Evolutionary conservation across 1,140 invertebrate genomes (phyloP).

Genomic region (Glossosoma conforme): DNA sequence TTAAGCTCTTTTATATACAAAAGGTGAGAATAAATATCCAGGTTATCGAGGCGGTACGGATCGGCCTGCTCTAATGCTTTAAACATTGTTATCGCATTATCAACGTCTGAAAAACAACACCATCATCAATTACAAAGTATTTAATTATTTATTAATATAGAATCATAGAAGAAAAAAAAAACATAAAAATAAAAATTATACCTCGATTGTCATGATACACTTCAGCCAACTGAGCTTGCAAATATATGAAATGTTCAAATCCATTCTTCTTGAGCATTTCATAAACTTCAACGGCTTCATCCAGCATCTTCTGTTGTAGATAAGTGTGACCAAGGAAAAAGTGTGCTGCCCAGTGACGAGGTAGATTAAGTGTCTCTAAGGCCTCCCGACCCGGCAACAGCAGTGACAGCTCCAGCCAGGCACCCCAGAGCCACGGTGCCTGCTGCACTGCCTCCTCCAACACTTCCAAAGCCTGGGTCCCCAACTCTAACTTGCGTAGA

Average conservation of each 20-base stretch:
- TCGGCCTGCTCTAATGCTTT: slow-evolving; percentile 76
- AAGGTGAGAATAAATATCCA: slow-evolving; percentile 96
- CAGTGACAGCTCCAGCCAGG: slow-evolving; percentile 88
- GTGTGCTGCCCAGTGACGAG: slow-evolving; percentile 91
- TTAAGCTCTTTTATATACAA: slow-evolving; percentile 92
- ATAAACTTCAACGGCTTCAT: slow-evolving; percentile 84
- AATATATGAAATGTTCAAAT: slow-evolving; percentile 82
- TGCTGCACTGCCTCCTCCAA: slow-evolving; percentile 72
- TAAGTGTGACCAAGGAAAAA: slow-evolving; percentile 90
- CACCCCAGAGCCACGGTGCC: slow-evolving; percentile 85
- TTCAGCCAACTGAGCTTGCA: slow-evolving; percentile 88
- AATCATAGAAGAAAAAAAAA: not conserved
- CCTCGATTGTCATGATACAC: slow-evolving; percentile 90
- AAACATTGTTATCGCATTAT: slow-evolving; percentile 82
- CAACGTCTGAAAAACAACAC: slow-evolving; percentile 68
- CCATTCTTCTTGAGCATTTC: slow-evolving; percentile 69
- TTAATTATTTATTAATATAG: not conserved
- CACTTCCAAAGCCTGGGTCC: slow-evolving; percentile 67
- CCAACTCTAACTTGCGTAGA: slow-evolving; percentile 80
- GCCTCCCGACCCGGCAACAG: slow-evolving; percentile 76
- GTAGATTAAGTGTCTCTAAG: slow-evolving; percentile 64
- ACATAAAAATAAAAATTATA: slow-evolving; percentile 37
- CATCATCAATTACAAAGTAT: not conserved
- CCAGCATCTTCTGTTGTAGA: slow-evolving; percentile 84
- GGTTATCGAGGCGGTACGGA: slow-evolving; percentile 89